Evolutionary conservation across 2,888 invertebrate species (phyloP), one percentile per base, ranked within the genome.

Genomic region (Apotomis betuletana): DNA sequence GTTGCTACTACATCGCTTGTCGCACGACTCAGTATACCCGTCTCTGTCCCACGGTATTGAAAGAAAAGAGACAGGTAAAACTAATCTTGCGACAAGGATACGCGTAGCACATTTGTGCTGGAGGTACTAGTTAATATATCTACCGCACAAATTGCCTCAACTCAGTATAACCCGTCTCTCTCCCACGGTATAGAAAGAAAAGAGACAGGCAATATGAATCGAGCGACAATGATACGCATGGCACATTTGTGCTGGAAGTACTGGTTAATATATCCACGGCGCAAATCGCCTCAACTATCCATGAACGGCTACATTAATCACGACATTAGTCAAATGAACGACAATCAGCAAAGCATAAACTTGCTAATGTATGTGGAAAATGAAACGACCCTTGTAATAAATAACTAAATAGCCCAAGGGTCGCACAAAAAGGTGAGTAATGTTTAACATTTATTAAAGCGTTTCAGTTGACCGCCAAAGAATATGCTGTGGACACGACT

Each of bases 351-450:
- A 49, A 15, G 38, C 49, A 55, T 55, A 51, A 52, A 62, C 15
- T 63, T 51, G 51, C 46, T 64, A 60, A 55, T 70, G 70, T 36
- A 67, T 38, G 60, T 13, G 60, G 65, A 70, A 70, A 69, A 64
- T 36, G 44, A 36, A 67, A 67, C 55, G 67, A 49, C 49, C 36
- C 49, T 49, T 46, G 10, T 46, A 41, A 69, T 69, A 59, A 70
- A 70, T 70, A 64, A 59, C 64, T 64, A 64, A 70, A 46, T 8
- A 58, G 36, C n/a, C 62, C 62, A 15, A 52, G 64, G 59, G 27
- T 65, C 12, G 44, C 54, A 67, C 60, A 62, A 67, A 71, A 61
- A 61, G 69, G 72, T 59, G 59, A 67, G 62, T 72, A 63, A 62
- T 69, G 61, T 59, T 15, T 41, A 57, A 41, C 55, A 55, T 71